Percentiles rank a stretch among this genome's conserved stretches.
Evolutionary conservation across 2,888 invertebrate genomes (phyloP).

Genomic region (Orchesellides sinensis): DNA sequence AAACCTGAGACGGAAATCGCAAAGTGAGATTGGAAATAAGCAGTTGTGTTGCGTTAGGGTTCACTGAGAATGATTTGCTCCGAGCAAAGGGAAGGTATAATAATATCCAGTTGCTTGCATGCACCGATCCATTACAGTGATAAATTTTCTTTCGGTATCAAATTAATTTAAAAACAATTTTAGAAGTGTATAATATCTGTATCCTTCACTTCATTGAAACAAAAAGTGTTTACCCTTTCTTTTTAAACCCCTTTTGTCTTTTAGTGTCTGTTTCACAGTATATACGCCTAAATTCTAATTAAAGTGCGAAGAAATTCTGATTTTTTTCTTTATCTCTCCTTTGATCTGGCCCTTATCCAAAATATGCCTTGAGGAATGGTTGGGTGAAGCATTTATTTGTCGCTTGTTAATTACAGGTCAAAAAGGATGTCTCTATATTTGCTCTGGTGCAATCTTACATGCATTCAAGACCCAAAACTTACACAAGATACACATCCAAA

Average conservation of each 20-base stretch:
- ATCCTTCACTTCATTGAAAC: constrained; percentile 1
- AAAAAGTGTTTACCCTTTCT: neutral
- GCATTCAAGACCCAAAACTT: neutral
- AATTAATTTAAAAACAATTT: constrained; percentile 56
- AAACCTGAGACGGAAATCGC: constrained; percentile 4
- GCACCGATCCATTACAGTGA: constrained; percentile 45
- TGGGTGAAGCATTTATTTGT: constrained; percentile 57
- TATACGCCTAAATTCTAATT: constrained; percentile 58
- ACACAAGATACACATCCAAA: neutral
- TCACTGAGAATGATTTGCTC: constrained; percentile 10
- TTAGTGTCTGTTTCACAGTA: neutral
- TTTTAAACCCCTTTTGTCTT: neutral
- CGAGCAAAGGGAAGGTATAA: no score
- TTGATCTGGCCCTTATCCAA: constrained; percentile 16
- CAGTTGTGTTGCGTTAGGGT: neutral
- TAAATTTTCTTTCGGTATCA: constrained; percentile 43
- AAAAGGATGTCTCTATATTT: constrained; percentile 34
- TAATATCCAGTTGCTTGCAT: constrained; percentile 3
- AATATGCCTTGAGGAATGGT: constrained; percentile 10
- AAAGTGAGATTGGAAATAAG: neutral
- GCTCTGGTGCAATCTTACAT: neutral
- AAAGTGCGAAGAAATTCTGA: constrained; percentile 54
- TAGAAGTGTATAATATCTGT: constrained; percentile 24
- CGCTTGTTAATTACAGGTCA: constrained; percentile 57
- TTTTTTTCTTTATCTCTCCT: constrained; percentile 49